Percentiles rank a stretch among this genome's conserved stretches.
phyloP scores from a whole-genome alignment of 2,888 invertebrate genomes.

The Melikaiella ostensackeni region DNA sequence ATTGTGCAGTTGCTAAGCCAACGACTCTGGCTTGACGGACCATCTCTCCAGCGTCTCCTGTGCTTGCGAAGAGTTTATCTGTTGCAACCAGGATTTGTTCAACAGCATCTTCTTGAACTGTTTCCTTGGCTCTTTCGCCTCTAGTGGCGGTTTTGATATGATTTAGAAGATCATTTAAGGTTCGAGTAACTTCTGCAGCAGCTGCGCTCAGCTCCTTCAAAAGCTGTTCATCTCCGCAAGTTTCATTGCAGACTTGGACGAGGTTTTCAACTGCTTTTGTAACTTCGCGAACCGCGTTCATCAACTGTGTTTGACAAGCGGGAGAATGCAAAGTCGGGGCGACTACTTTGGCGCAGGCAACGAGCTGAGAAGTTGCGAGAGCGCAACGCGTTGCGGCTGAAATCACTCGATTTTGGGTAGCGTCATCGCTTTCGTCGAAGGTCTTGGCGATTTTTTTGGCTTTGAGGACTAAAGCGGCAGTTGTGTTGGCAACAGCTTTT shows the following conservation, averaged over 20 bases:
- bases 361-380: slow-evolving; percentile 96
- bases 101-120: slow-evolving; percentile 86
- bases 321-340: slow-evolving; percentile 90
- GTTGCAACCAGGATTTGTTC: slow-evolving; percentile 94
- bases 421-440: slow-evolving; percentile 84
- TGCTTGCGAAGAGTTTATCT: slow-evolving; percentile 90
- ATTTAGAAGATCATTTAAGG: slow-evolving; percentile 92
- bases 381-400: slow-evolving; percentile 98
- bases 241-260: slow-evolving; percentile 88
- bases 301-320: slow-evolving; percentile 93
- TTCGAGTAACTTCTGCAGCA: slow-evolving; percentile 91
- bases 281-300: slow-evolving; percentile 95
- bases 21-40: slow-evolving; percentile 93
- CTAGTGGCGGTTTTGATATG: slow-evolving; percentile 88
- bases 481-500: slow-evolving; percentile 98
- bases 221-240: slow-evolving; percentile 83
- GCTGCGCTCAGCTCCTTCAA: slow-evolving; percentile 89
- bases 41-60: slow-evolving; percentile 96
- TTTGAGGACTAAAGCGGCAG: slow-evolving; percentile 96
- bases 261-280: slow-evolving; percentile 94
- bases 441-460: slow-evolving; percentile 98
- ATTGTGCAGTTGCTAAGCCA: slow-evolving; percentile 95
- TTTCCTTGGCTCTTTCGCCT: slow-evolving; percentile 82
- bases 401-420: slow-evolving; percentile 92
- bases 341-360: slow-evolving; percentile 97